Evolutionary conservation across 2,888 invertebrate species (phyloP), one percentile per base, ranked within the genome.

Genomic region (Ernsta delagoae): DNA sequence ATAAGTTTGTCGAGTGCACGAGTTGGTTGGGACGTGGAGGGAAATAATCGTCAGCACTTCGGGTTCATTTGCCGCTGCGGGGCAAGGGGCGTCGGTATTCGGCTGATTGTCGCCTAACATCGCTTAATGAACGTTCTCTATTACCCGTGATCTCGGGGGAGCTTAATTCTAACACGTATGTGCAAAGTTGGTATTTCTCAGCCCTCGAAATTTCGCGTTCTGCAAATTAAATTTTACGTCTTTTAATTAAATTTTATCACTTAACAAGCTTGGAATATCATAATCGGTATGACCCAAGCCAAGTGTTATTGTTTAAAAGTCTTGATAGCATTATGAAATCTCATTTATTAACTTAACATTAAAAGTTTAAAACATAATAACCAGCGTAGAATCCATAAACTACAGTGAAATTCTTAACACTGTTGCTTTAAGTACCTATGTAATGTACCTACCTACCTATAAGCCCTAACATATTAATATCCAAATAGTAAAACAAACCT

Each of bases 21-120:
- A 61, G 24, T 36, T 36, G 36, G 36, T 36, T 36, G 36, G 36
- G 53, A 82, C 82, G 81, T 79, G 75, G 77, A 80, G 78, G 79
- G 82, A 78, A 82, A 83, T 85, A 85, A 86, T 84, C 81, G 81
- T 78, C 73, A 77, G 74, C 77, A 77, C 75, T 80, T 81, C 77
- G 78, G 77, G 81, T 84, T 83, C 78, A 83, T 83, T 84, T 84
- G 81, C 79, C 78, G 77, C 77, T 71, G 70, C 69, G 70, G 70
- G 70, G 70, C 66, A 70, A 73, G 75, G 71, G 73, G 71, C 70
- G 72, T 65, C 71, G 68, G 72, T 72, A 72, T 75, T 75, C 71
- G 75, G 73, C 73, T 74, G 77, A 75, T 79, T 74, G 77, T 77
- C 75, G 75, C 77, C 75, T 70, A 75, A 74, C 72, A 72, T 74